Base-by-base conservation (phyloP, 2,113 vertebrate genomes). In the Dendrocopos noguchii region DNA sequence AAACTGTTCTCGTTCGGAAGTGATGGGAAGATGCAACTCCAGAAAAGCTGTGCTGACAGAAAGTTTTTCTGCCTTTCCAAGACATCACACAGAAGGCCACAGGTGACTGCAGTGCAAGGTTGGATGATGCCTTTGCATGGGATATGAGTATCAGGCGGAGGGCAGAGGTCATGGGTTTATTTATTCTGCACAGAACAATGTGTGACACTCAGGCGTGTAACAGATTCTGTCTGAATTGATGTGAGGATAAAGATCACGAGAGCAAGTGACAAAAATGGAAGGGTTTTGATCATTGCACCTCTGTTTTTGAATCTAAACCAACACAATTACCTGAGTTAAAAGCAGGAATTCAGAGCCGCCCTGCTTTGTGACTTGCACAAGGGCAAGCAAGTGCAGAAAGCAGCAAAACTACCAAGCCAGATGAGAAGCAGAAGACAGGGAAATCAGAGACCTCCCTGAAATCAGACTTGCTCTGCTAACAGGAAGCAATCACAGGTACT, bases 341-440 rank as follows among this genome's bases (percentile, higher is more conserved):
- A 83, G 68, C 36, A 63, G 75, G 47, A 66, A 66, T 80, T 74
- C 56, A 50, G 72, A 73, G 66, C 29, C 55, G n/a, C 66, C 61
- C 55, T 80, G 82, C 59, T 70, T 70, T 59, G 47, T 29, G 70
- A 7, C 29, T 52, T 52, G 61, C 56, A 47, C 3, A 9, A 59
- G 60, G 79, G 42, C 25, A 33, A 63, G 55, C 5, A 33, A 70
- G 72, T 12, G 36, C 52, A 64, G 36, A 42, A 66, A 31, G 52
- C 0, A 33, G 33, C 46, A 42, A 55, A 79, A 18, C 25, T 29
- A 16, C n/a, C 10, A 36, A 46, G 17, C 0, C 1, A 28, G 29
- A 27, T 24, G 63, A 65, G 24, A 19, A 57, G 53, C 31, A 47
- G 55, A 31, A 76, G 33, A 22, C 19, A 39, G 47, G 29, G 46